A percentile compares a stretch with the other conserved stretches of the same genome.
phyloP scores from a whole-genome alignment of 2,113 vertebrate species.

The Turnix velox region DNA sequence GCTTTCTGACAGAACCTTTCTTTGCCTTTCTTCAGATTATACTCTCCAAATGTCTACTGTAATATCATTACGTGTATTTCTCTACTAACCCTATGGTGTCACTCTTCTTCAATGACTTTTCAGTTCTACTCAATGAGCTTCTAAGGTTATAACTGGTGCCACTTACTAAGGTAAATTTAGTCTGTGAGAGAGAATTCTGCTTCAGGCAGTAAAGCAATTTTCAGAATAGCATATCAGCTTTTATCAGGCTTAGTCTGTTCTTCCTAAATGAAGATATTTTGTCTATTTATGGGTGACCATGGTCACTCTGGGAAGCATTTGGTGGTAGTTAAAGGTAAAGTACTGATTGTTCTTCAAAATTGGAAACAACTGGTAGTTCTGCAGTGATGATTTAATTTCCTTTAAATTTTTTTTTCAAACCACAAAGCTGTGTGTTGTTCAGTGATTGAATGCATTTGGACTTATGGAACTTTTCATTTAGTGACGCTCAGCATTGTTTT shows the following conservation, averaged over 20 bases:
- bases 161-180: neutral
- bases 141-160: neutral
- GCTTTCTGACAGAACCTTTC: neutral
- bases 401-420: conserved; percentile 59
- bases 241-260: neutral
- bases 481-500: conserved; percentile 69
- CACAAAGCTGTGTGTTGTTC: conserved; percentile 16
- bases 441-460: conserved; percentile 69
- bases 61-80: neutral
- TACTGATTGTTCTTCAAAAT: conserved; percentile 52
- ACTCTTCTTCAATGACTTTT: neutral
- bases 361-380: conserved; percentile 62
- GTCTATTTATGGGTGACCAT: conserved; percentile 6
- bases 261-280: neutral
- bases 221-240: neutral
- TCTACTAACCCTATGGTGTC: neutral
- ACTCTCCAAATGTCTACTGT: neutral
- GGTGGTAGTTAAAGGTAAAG: conserved; percentile 52
- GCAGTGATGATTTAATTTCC: conserved; percentile 53
- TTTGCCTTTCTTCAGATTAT: neutral
- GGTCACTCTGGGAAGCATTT: conserved; percentile 39
- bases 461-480: conserved; percentile 68
- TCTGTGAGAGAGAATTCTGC: neutral
- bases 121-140: conserved; percentile 1
- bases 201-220: conserved; percentile 12